A percentile compares a stretch with the other conserved stretches of the same genome.
phyloP scores from a whole-genome alignment of 2,113 vertebrate genomes.

The Podarcis raffonei region DNA sequence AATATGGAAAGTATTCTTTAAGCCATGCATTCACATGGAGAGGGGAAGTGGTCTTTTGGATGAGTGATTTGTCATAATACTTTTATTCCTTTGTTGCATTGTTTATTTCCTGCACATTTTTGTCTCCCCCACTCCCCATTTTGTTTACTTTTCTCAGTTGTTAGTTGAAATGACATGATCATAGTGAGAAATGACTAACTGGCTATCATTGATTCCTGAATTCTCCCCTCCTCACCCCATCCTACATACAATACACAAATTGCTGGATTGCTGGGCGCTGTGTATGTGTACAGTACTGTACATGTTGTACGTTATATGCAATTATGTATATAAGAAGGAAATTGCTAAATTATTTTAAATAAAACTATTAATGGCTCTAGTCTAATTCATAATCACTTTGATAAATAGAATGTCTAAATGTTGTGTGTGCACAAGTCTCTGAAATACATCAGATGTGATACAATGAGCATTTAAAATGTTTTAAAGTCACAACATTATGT shows the following conservation, averaged over 20 bases:
- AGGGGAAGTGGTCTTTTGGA: no score
- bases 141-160: no score
- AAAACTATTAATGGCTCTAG: not conserved
- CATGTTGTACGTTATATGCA: not conserved
- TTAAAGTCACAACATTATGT: not conserved
- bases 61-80: no score
- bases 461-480: not conserved
- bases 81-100: no score
- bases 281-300: not conserved
- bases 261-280: not conserved
- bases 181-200: no score
- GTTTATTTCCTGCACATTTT: no score
- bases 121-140: no score
- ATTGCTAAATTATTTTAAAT: not conserved
- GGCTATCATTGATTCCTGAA: no score
- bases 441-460: not conserved
- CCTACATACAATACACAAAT: not conserved
- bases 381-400: not conserved
- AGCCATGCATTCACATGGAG: no score
- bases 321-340: rapidly evolving
- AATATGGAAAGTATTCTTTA: no score
- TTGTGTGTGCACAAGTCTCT: not conserved
- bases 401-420: not conserved
- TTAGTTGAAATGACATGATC: no score
- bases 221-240: not conserved